These are phyloP conservation scores for Hemicordylus capensis DNA, from an alignment of 2,113 vertebrate genomes.

Conservation along the genomic window DNA sequence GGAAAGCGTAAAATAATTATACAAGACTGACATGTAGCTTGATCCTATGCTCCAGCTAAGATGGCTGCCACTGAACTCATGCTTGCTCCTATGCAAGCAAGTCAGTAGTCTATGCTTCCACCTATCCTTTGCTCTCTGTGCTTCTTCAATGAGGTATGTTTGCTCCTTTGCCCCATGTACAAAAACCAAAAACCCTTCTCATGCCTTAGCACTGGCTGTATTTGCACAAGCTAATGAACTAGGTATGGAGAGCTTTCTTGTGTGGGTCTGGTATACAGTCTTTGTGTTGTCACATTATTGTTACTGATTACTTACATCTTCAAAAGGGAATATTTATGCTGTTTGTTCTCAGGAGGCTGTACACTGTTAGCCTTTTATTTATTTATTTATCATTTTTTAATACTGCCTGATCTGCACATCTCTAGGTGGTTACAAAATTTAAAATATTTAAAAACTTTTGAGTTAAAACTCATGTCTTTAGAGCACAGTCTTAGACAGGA, in stretches of 20 bases:
- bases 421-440: no score
- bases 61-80: not conserved
- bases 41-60: not conserved
- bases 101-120: not conserved
- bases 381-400: no score
- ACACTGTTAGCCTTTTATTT: not conserved
- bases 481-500: not conserved
- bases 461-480: not conserved
- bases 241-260: no score
- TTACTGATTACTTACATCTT: not conserved
- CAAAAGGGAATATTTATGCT: not conserved
- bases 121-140: not conserved
- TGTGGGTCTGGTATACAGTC: no score
- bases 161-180: not conserved
- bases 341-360: not conserved
- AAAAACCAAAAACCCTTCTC: not conserved
- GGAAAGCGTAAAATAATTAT: not conserved
- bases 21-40: not conserved
- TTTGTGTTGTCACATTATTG: no score
- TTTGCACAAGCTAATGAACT: no score
- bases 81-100: not conserved
- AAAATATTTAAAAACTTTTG: no score
- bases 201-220: not conserved
- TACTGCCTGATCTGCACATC: no score
- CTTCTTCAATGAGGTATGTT: not conserved